Evolutionary conservation across 2,113 vertebrate species (phyloP).

Genomic region (Eretmodus cyanostictus): DNA sequence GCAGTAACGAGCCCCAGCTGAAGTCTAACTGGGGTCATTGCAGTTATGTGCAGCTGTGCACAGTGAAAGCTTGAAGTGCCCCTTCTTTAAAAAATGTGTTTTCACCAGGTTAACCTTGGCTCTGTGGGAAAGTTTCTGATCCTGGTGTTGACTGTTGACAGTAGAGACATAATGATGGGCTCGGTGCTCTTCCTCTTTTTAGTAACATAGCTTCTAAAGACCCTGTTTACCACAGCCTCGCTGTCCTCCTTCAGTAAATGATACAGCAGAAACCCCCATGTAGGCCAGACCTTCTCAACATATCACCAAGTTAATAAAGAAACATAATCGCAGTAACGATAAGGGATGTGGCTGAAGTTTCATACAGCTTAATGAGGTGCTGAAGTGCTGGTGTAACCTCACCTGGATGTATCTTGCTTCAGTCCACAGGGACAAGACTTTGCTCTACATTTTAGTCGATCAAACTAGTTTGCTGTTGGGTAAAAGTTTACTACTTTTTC

Average conservation of each 20-base stretch:
- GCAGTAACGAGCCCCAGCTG: not conserved
- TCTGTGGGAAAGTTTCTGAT: not conserved
- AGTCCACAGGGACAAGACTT: not conserved
- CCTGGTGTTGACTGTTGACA: not conserved
- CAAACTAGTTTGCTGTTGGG: not conserved
- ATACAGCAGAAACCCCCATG: not conserved
- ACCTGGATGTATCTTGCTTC: not conserved
- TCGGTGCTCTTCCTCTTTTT: not conserved
- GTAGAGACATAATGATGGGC: not conserved
- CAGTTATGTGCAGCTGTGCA: not conserved
- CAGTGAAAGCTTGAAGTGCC: not conserved
- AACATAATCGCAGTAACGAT: accelerated
- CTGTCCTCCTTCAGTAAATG: accelerated
- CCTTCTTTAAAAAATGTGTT: not conserved
- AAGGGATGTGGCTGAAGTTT: not conserved
- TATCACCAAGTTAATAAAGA: not conserved
- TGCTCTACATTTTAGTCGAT: not conserved
- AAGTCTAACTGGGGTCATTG: not conserved
- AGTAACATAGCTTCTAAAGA: not conserved
- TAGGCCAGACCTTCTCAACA: accelerated
- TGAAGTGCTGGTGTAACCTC: accelerated
- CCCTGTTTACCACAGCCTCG: not conserved
- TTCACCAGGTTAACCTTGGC: not conserved
- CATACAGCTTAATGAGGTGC: not conserved
- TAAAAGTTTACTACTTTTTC: not conserved